Evolutionary conservation across 2,113 vertebrate genomes (phyloP).

Genomic region (Pangasianodon hypophthalmus): DNA sequence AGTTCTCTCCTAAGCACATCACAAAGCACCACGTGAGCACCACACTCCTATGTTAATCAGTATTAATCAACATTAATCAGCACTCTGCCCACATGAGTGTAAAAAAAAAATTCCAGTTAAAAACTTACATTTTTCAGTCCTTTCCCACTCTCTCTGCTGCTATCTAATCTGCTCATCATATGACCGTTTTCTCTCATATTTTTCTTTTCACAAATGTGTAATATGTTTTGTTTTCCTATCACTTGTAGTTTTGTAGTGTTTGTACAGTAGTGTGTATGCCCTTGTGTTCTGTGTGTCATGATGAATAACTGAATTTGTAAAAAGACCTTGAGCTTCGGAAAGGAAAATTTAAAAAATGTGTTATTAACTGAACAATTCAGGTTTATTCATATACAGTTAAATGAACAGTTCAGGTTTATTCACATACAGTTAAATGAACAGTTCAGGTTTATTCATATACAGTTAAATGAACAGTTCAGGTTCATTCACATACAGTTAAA

Average conservation of each 20-base stretch:
- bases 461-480: too few relatives aligned
- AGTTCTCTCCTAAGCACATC: background rate
- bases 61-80: slow-evolving; percentile 8
- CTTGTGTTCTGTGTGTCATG: background rate
- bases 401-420: background rate
- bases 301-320: background rate
- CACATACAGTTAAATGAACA: background rate
- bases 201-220: background rate
- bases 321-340: background rate
- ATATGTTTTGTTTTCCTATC: background rate
- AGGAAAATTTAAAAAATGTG: background rate
- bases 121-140: background rate
- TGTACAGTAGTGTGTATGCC: background rate
- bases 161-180: background rate
- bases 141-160: background rate
- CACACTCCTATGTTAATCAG: background rate
- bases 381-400: background rate
- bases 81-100: background rate
- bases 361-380: background rate
- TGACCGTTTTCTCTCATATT: background rate
- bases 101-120: background rate
- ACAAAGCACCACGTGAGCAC: background rate
- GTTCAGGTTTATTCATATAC: too few relatives aligned
- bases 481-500: background rate
- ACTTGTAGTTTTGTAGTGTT: background rate